phyloP scores from a whole-genome alignment of 2,888 invertebrate species.

The Prosapia bicincta region DNA sequence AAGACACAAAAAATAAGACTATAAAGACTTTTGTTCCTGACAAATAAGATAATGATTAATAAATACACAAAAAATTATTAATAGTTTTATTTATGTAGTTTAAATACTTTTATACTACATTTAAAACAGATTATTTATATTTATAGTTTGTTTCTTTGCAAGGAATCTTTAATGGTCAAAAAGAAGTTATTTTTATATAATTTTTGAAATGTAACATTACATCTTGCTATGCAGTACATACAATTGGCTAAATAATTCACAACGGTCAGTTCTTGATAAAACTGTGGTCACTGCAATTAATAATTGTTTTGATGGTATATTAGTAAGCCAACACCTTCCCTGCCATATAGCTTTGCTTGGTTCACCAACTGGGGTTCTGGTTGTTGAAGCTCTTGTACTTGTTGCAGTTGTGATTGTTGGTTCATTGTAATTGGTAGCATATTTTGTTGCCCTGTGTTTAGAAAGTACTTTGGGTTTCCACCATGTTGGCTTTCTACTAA shows the following conservation, averaged over 20 bases:
- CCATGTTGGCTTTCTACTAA: constrained; percentile 14
- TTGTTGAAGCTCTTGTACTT: constrained; percentile 25
- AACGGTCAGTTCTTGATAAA: constrained; percentile 17
- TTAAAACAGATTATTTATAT: no score
- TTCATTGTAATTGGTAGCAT: not conserved
- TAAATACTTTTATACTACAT: no score
- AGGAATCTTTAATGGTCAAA: no score
- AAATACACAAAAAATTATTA: no score
- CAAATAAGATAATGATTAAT: no score
- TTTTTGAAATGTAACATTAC: no score
- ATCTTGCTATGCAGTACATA: no score
- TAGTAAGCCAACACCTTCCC: constrained; percentile 39
- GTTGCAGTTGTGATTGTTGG: constrained; percentile 9
- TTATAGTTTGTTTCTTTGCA: no score
- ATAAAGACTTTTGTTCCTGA: no score
- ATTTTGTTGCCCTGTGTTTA: not conserved
- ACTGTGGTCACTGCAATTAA: constrained; percentile 5
- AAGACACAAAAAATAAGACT: no score
- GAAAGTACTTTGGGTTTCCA: not conserved
- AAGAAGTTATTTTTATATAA: no score
- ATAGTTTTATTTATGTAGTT: no score
- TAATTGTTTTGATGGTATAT: constrained; percentile 13
- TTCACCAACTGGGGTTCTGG: constrained; percentile 28
- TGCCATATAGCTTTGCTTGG: constrained; percentile 35
- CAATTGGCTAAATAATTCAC: constrained; percentile 11